Conservation (phyloP, 2,113 vertebrate genomes). For the Smithornis capensis region DNA sequence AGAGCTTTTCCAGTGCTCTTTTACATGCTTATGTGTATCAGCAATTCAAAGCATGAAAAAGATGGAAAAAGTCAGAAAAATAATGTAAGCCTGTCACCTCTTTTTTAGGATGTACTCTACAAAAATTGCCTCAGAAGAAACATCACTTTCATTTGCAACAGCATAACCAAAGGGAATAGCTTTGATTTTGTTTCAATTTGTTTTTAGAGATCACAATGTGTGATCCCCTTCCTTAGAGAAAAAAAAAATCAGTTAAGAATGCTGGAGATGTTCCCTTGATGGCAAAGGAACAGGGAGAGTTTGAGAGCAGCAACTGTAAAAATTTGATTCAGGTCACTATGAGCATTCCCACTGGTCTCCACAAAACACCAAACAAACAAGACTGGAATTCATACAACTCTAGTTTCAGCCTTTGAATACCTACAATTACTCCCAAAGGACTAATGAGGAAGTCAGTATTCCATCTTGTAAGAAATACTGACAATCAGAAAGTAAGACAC, state of each 20-base stretch:
- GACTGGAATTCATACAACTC: not conserved
- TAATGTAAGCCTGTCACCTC: accelerated
- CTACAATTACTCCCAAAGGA: not conserved
- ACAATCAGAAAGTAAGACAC: not conserved
- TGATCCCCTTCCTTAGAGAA: not conserved
- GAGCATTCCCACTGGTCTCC: not conserved
- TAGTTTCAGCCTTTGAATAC: not conserved
- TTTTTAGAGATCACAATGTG: not conserved
- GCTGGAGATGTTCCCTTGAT: not conserved
- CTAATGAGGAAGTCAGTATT: not conserved
- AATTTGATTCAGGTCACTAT: not conserved
- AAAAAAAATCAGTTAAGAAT: not conserved
- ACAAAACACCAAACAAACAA: not conserved
- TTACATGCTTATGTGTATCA: not conserved
- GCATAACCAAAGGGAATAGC: not conserved
- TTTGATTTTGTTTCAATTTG: not conserved
- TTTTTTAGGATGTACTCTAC: not conserved
- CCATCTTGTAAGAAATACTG: not conserved
- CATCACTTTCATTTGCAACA: not conserved
- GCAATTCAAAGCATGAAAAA: not conserved
- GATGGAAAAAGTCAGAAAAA: not conserved
- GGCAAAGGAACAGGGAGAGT: not conserved
- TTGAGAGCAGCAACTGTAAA: not conserved
- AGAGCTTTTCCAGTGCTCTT: not conserved
- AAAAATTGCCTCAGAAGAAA: not conserved